phyloP scores from a whole-genome alignment of 2,888 invertebrate species.

The Ophion obscuratus region DNA sequence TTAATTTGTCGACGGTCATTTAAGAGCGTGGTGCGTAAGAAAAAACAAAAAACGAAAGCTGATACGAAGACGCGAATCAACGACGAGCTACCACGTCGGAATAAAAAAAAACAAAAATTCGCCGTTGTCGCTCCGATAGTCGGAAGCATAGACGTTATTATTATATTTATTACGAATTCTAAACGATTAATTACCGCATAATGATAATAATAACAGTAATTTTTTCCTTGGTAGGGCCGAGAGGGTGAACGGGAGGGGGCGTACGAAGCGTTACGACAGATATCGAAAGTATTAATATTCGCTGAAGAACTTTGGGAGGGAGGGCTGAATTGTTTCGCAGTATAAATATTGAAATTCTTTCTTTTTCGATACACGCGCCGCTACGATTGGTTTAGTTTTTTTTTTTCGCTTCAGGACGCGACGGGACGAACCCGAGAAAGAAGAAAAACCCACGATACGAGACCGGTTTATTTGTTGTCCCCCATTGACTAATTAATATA shows the following conservation, averaged over 20 bases:
- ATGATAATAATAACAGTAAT: conserved; percentile 40
- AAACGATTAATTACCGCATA: conserved; percentile 70
- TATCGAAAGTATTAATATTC: conserved; percentile 69
- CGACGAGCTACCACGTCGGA: conserved; percentile 22
- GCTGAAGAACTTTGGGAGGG: conserved; percentile 44
- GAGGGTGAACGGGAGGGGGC: background rate
- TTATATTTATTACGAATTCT: conserved; percentile 77
- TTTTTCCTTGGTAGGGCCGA: conserved; percentile 13
- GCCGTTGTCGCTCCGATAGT: conserved; percentile 75
- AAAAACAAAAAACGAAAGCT: background rate
- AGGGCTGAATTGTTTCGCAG: conserved; percentile 71
- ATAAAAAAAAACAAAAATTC: conserved; percentile 16
- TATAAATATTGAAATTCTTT: conserved; percentile 57
- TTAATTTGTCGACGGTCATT: conserved; percentile 69
- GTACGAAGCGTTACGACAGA: conserved; percentile 55
- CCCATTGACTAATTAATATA: conserved; percentile 1
- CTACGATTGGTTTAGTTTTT: background rate
- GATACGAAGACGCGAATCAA: conserved; percentile 24
- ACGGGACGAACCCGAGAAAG: conserved; percentile 16
- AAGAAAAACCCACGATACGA: background rate
- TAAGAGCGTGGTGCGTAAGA: conserved; percentile 71
- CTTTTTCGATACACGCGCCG: conserved; percentile 1
- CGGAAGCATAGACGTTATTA: conserved; percentile 73
- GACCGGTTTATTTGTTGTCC: background rate
- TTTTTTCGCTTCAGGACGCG: conserved; percentile 17